Evolutionary conservation across 2,888 invertebrate genomes (phyloP).

Genomic region (Neocrepidodera transversa): DNA sequence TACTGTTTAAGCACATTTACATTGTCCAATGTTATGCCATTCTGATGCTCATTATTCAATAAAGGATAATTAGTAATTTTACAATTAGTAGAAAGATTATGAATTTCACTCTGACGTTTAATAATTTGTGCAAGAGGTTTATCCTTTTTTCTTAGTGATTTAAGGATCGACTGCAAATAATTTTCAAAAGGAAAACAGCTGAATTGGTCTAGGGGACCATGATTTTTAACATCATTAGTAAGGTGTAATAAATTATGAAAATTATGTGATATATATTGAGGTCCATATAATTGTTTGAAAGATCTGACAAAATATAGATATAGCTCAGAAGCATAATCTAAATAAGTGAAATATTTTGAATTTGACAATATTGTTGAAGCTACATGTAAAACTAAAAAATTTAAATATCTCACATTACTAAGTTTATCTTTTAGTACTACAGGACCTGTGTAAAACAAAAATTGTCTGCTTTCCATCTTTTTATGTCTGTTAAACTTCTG

Average conservation of each 20-base stretch:
- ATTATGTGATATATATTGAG: no score
- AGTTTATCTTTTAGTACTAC: slow-evolving; percentile 2
- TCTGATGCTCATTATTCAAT: no score
- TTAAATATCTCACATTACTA: neutral
- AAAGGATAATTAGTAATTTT: no score
- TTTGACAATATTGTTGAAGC: slow-evolving; percentile 8
- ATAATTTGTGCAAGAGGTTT: slow-evolving; percentile 22
- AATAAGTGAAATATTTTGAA: slow-evolving; percentile 4
- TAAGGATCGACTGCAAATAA: slow-evolving; percentile 4
- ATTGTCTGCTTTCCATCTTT: slow-evolving; percentile 17
- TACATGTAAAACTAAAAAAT: slow-evolving; percentile 14
- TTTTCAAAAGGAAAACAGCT: slow-evolving; percentile 24
- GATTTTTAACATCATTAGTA: no score
- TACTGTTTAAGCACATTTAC: no score
- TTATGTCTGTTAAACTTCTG: neutral
- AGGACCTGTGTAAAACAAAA: slow-evolving; percentile 17
- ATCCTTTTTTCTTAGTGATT: slow-evolving; percentile 6
- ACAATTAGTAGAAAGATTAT: no score
- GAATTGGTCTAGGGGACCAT: slow-evolving; percentile 14
- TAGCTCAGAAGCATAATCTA: neutral
- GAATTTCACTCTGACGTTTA: slow-evolving; percentile 17
- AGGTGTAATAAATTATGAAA: slow-evolving; percentile 14
- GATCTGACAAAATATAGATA: slow-evolving; percentile 17
- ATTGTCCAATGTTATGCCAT: no score
- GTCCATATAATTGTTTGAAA: slow-evolving; percentile 6